Evolutionary conservation across 2,113 vertebrate genomes (phyloP).

Genomic region (Dipodomys ordii): DNA sequence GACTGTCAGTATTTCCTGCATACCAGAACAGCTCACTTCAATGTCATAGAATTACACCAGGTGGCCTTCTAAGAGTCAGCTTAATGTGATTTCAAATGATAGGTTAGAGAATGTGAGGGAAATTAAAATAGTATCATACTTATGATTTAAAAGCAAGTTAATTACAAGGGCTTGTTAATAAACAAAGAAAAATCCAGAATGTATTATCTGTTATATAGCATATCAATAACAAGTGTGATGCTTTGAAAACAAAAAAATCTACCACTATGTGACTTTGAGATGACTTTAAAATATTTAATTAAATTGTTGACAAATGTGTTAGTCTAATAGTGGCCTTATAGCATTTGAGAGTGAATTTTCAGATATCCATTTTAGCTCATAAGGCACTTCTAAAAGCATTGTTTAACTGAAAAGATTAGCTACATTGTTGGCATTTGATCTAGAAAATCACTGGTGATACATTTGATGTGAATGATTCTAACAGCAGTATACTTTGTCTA

Average conservation of each 20-base stretch:
- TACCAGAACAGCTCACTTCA: constrained; percentile 88
- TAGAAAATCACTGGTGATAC: constrained; percentile 70
- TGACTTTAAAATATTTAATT: constrained; percentile 87
- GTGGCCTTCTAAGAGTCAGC: constrained; percentile 92
- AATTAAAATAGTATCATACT: constrained; percentile 94
- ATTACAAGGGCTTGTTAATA: constrained; percentile 93
- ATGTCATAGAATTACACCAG: constrained; percentile 91
- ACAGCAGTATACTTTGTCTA: constrained; percentile 38
- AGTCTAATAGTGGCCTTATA: constrained; percentile 84
- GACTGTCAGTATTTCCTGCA: constrained; percentile 88
- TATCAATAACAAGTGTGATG: constrained; percentile 87
- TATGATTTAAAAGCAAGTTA: constrained; percentile 94
- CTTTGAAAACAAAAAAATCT: constrained; percentile 84
- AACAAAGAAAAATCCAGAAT: constrained; percentile 89
- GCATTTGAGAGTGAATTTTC: constrained; percentile 83
- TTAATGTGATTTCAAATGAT: constrained; percentile 94
- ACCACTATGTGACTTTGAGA: constrained; percentile 86
- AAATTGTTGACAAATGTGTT: constrained; percentile 86
- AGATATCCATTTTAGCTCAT: constrained; percentile 78
- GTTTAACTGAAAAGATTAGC: constrained; percentile 81
- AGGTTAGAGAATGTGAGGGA: constrained; percentile 90
- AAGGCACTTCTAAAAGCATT: constrained; percentile 76
- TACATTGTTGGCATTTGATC: constrained; percentile 77
- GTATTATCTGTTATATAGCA: constrained; percentile 87
- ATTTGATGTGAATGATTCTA: constrained; percentile 73